Evolutionary conservation across 2,888 invertebrate genomes (phyloP).

Genomic region (Ormyrus labotus): DNA sequence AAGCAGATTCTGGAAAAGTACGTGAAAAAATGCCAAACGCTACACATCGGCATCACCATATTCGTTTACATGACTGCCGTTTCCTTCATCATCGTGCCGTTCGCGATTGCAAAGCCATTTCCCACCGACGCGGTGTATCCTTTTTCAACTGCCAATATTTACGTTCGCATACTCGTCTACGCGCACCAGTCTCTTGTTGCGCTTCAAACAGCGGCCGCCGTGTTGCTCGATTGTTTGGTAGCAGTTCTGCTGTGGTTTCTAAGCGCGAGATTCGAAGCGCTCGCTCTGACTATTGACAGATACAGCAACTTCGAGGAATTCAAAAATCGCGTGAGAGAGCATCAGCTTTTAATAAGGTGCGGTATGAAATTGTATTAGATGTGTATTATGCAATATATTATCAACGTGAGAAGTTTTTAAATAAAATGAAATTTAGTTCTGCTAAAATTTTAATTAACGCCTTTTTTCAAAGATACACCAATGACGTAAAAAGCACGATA

Average conservation of each 20-base stretch:
- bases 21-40: slow-evolving; percentile 51
- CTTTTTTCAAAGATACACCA: slow-evolving; percentile 51
- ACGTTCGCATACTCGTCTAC: slow-evolving; percentile 56
- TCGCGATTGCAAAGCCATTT: slow-evolving; percentile 53
- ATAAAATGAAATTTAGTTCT: not conserved
- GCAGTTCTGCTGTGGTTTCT: slow-evolving; percentile 63
- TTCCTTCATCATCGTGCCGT: slow-evolving; percentile 58
- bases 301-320: slow-evolving; percentile 9
- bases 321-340: slow-evolving; percentile 3
- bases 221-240: slow-evolving; percentile 61
- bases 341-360: slow-evolving; percentile 43
- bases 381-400: not conserved
- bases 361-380: not conserved
- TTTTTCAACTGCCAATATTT: slow-evolving; percentile 56
- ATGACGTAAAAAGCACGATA: slow-evolving; percentile 54
- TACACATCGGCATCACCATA: slow-evolving; percentile 55
- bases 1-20: slow-evolving; percentile 57
- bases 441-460: not conserved
- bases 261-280: slow-evolving; percentile 60
- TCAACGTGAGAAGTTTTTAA: not conserved
- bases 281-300: slow-evolving; percentile 38
- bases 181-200: slow-evolving; percentile 61
- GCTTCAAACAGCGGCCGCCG: slow-evolving; percentile 59
- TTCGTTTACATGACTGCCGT: slow-evolving; percentile 57
- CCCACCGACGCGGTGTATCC: slow-evolving; percentile 59